Evolutionary conservation across 64 coral and sea anemone genomes (phyloP).

Genomic region (Dendrophyllia cribrosa): DNA sequence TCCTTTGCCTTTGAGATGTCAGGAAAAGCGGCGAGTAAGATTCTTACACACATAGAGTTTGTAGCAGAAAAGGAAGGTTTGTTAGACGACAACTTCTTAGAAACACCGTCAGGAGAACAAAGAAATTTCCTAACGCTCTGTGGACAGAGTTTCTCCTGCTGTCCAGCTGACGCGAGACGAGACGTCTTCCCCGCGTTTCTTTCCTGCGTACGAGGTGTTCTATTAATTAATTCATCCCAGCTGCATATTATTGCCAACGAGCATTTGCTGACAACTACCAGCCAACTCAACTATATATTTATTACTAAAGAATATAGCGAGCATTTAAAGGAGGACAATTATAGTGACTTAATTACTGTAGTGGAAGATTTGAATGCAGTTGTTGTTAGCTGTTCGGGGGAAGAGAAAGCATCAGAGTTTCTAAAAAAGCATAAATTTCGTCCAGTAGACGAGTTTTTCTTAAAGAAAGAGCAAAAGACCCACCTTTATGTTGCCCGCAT

Average conservation of each 20-base stretch:
- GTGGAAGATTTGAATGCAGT: not conserved
- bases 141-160: not conserved
- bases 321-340: not conserved
- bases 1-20: not conserved
- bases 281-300: not conserved
- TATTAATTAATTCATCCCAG: not conserved
- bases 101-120: not conserved
- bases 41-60: not conserved
- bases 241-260: not conserved
- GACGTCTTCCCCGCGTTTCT: not conserved
- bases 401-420: slow-evolving; percentile 19
- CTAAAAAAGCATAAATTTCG: not conserved
- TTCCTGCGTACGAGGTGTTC: not conserved
- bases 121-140: not conserved
- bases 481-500: no score
- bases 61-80: not conserved
- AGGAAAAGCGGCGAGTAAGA: not conserved
- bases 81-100: not conserved
- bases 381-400: not conserved
- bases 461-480: not conserved
- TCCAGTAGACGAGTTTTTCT: not conserved
- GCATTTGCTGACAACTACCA: not conserved
- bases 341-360: not conserved
- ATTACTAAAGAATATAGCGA: not conserved
- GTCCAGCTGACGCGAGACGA: not conserved